phyloP scores from a whole-genome alignment of 2,888 invertebrate species.

The Drosophila buzzatii region DNA sequence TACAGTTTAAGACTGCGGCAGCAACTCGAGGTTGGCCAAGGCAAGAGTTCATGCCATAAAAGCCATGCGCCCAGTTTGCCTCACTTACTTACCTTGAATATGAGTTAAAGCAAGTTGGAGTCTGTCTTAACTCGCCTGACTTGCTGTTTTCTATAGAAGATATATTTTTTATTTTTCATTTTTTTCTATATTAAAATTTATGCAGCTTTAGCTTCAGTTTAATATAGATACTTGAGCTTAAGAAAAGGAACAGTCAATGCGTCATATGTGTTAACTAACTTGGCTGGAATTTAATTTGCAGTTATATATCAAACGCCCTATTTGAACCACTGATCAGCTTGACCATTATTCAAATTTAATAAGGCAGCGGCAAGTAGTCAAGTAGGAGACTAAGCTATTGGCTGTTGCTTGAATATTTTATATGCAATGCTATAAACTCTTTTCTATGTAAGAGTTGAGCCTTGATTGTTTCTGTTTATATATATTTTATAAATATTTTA shows the following conservation, averaged over 20 bases:
- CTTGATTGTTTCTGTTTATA: background rate
- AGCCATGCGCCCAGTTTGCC: constrained; percentile 1
- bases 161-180: constrained; percentile 21
- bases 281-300: background rate
- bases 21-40: constrained; percentile 1
- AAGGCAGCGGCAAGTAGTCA: background rate
- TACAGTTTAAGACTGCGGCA: constrained; percentile 22
- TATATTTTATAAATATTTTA: background rate
- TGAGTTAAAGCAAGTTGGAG: constrained; percentile 26
- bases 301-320: background rate
- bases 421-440: background rate
- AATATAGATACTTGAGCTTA: background rate
- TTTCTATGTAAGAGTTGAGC: background rate
- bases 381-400: background rate
- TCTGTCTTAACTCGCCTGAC: constrained; percentile 15
- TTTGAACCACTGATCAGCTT: background rate
- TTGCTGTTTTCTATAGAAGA: background rate
- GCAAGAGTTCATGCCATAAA: background rate
- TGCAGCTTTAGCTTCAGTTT: background rate
- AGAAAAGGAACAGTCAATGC: background rate
- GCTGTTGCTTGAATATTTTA: background rate
- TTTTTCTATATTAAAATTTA: background rate
- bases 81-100: constrained; percentile 55
- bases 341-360: background rate
- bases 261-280: background rate